These are phyloP conservation scores for Pedetes capensis DNA, from an alignment of 2,113 vertebrate genomes.

Conservation along the genomic window DNA sequence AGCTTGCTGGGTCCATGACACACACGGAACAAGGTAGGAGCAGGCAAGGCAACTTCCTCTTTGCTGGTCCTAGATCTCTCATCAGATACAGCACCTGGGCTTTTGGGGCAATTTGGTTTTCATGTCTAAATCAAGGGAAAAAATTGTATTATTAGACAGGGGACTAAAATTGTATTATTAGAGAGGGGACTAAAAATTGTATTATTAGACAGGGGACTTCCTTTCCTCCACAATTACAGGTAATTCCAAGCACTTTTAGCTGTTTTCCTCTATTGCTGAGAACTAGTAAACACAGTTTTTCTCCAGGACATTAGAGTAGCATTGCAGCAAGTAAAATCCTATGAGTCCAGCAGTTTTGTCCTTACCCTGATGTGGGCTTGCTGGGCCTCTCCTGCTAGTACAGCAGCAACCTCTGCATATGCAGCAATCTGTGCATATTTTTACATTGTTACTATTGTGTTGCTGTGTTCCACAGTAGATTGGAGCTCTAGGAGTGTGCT, in stretches of 20 bases:
- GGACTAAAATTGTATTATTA: too few relatives aligned
- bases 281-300: background rate
- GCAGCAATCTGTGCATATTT: background rate
- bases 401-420: too few relatives aligned
- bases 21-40: too few relatives aligned
- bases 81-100: background rate
- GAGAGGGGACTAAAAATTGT: too few relatives aligned
- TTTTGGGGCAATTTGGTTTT: background rate
- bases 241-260: background rate
- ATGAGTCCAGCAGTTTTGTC: too few relatives aligned
- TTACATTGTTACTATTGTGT: background rate
- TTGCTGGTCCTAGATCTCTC: background rate
- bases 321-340: background rate
- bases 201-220: too few relatives aligned
- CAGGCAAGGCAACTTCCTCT: background rate
- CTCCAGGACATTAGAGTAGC: background rate
- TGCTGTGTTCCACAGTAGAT: background rate
- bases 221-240: background rate
- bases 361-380: background rate
- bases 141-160: too few relatives aligned
- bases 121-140: slow-evolving; percentile 4
- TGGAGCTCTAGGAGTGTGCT: background rate
- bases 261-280: background rate
- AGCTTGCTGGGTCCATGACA: too few relatives aligned
- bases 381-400: fast-evolving